Percentiles rank a stretch among this genome's conserved stretches.
Evolutionary conservation across 2,797 vertebrate species (phyloP).

Genomic region (Pseudocheirus occidentalis): DNA sequence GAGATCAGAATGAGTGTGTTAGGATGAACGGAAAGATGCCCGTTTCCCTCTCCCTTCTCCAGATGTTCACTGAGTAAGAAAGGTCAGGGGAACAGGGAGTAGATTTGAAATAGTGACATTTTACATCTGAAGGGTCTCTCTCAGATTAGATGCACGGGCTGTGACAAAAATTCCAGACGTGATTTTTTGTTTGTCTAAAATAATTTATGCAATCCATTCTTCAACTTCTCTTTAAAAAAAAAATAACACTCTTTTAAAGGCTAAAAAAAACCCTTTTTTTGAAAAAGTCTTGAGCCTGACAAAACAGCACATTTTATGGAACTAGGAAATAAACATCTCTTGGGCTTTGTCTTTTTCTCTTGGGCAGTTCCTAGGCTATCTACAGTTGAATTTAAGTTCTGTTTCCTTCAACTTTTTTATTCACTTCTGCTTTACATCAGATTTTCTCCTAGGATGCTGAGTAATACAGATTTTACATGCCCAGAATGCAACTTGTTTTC

Average conservation of each 20-base stretch:
- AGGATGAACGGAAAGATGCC: neutral
- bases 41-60: slow-evolving; percentile 25
- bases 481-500: neutral
- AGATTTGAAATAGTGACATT: slow-evolving; percentile 26
- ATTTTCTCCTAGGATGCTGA: neutral
- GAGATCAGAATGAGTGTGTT: neutral
- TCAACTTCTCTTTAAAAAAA: slow-evolving; percentile 24
- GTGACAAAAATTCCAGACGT: slow-evolving; percentile 14
- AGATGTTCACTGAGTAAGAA: slow-evolving; percentile 25
- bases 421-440: neutral
- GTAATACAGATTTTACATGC: neutral
- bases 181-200: slow-evolving; percentile 5
- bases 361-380: neutral
- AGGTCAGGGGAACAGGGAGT: neutral
- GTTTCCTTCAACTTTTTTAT: neutral
- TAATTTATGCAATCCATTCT: neutral
- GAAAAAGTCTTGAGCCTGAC: slow-evolving; percentile 5
- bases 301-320: neutral
- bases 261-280: neutral
- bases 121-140: neutral
- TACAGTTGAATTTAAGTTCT: neutral
- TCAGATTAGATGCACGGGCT: slow-evolving; percentile 22
- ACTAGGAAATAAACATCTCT: neutral
- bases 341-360: neutral
- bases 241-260: slow-evolving; percentile 15